Percentiles rank a stretch among this genome's conserved stretches.
Evolutionary conservation across 2,888 invertebrate species (phyloP).

Genomic region (Coelopa pilipes): DNA sequence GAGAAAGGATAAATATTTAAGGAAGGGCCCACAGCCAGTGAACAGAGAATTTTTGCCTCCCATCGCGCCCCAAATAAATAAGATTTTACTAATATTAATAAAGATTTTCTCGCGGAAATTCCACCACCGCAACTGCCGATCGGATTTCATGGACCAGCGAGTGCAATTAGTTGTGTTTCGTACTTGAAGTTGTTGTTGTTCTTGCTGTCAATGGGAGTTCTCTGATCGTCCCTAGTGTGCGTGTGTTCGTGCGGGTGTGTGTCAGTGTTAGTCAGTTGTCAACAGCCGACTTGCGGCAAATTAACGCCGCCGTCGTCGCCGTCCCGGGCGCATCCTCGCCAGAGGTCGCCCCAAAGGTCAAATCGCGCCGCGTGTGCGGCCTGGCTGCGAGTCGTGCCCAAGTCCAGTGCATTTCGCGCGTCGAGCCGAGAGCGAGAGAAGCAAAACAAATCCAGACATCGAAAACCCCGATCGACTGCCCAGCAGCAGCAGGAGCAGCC

Average conservation of each 20-base stretch:
- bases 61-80: neutral
- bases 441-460: no score
- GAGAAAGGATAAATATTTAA: neutral
- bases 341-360: slow-evolving; percentile 33
- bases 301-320: slow-evolving; percentile 3
- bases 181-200: no score
- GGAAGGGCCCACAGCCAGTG: neutral
- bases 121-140: no score
- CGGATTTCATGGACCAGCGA: no score
- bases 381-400: neutral
- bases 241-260: slow-evolving; percentile 2
- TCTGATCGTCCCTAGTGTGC: no score
- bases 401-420: neutral
- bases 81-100: neutral
- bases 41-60: slow-evolving; percentile 2
- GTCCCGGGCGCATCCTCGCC: neutral
- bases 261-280: neutral
- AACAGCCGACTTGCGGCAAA: neutral
- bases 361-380: neutral
- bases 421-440: no score
- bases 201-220: no score
- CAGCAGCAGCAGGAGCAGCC: neutral
- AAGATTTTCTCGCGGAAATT: neutral
- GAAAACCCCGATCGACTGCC: no score
- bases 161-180: no score